Percentiles rank a stretch among this genome's conserved stretches.
Evolutionary conservation across 1,140 invertebrate species (phyloP).

Genomic region (Holcopasites calliopsidis): DNA sequence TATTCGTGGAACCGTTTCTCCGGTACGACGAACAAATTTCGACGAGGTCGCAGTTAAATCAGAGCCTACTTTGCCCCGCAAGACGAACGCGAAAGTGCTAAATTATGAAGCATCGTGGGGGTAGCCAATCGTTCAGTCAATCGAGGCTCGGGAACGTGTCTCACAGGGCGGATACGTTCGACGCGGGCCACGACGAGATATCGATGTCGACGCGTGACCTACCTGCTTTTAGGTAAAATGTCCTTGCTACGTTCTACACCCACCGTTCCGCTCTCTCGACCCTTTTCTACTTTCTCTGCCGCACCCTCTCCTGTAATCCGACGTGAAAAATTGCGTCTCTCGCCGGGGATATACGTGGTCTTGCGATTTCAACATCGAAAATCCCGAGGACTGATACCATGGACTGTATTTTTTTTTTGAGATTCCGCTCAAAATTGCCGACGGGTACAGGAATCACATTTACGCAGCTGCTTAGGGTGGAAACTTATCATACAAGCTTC

Average conservation of each 20-base stretch:
- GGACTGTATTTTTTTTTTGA: constrained; percentile 15
- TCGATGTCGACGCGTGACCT: constrained; percentile 52
- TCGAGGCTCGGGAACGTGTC: constrained; percentile 12
- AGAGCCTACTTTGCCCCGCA: constrained; percentile 7
- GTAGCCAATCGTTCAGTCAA: constrained; percentile 2
- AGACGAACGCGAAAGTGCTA: constrained; percentile 24
- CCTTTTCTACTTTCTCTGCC: not conserved
- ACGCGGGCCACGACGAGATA: constrained; percentile 43
- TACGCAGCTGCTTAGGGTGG: no score
- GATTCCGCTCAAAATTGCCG: constrained; percentile 10
- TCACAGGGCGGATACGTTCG: constrained; percentile 9
- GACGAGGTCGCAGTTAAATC: not conserved
- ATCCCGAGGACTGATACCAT: constrained; percentile 56
- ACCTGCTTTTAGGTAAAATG: constrained; percentile 45
- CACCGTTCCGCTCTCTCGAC: not conserved
- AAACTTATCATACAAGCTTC: no score
- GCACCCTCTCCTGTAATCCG: constrained; percentile 54
- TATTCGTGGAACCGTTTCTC: constrained; percentile 28
- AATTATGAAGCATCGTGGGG: constrained; percentile 32
- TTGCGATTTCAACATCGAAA: constrained; percentile 52
- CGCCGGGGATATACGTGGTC: constrained; percentile 34
- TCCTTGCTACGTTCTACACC: constrained; percentile 30
- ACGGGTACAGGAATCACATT: no score
- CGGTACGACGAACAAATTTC: constrained; percentile 10
- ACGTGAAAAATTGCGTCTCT: constrained; percentile 67